Evolutionary conservation across 2,888 invertebrate species (phyloP).

Genomic region (Spilosoma lubricipeda): DNA sequence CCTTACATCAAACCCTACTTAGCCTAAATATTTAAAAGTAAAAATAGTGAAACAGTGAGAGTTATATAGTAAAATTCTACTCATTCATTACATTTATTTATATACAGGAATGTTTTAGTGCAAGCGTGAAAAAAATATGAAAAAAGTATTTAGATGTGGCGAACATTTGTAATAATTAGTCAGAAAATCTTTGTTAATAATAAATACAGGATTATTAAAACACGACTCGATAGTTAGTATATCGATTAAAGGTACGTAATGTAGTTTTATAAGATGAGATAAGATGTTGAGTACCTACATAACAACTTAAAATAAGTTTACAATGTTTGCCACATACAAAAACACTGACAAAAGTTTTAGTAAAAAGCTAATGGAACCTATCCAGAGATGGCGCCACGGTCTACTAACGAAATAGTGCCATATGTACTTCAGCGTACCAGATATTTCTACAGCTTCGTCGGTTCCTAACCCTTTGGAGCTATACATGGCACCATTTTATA

Average conservation of each 20-base stretch:
- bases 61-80: slow-evolving; percentile 73
- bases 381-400: slow-evolving; percentile 47
- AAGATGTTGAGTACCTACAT: neutral
- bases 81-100: slow-evolving; percentile 64
- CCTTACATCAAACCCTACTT: slow-evolving; percentile 59
- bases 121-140: slow-evolving; percentile 52
- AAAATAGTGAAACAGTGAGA: slow-evolving; percentile 78
- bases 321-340: slow-evolving; percentile 22
- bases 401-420: slow-evolving; percentile 30
- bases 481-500: slow-evolving; percentile 29
- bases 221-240: neutral
- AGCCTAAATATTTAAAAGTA: slow-evolving; percentile 65
- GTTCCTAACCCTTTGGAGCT: slow-evolving; percentile 43
- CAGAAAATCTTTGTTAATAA: neutral
- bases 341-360: slow-evolving; percentile 25
- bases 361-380: slow-evolving; percentile 32
- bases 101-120: slow-evolving; percentile 74
- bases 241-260: neutral
- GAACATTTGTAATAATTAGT: slow-evolving; percentile 2
- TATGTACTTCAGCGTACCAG: slow-evolving; percentile 22
- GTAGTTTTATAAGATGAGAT: neutral
- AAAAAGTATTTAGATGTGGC: slow-evolving; percentile 45
- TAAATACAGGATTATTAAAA: neutral
- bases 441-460: slow-evolving; percentile 16
- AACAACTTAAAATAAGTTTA: neutral